Percentiles rank a stretch among this genome's conserved stretches.
These are phyloP conservation scores for Polyergus mexicanus DNA, from an alignment of 1,140 invertebrate genomes.

Conservation along the genomic window DNA sequence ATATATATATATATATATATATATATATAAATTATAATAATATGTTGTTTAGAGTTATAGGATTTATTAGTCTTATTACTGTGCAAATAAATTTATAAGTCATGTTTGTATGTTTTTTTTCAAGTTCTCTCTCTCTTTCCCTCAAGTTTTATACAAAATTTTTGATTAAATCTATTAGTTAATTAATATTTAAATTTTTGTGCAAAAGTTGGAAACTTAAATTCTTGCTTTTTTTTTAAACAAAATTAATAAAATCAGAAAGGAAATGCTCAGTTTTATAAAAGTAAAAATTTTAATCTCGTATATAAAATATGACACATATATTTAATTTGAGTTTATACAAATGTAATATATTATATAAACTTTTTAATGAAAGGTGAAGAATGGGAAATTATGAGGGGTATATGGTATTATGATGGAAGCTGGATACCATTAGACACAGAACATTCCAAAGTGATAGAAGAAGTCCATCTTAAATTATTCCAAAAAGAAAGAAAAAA, in stretches of 20 bases:
- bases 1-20: too few species aligned
- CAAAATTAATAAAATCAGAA: background rate
- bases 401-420: constrained; percentile 91
- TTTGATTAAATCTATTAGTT: too few species aligned
- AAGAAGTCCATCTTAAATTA: constrained; percentile 88
- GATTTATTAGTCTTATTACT: background rate
- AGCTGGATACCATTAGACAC: constrained; percentile 90
- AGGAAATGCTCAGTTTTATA: background rate
- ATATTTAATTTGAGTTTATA: background rate
- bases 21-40: background rate
- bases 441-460: constrained; percentile 88
- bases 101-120: background rate
- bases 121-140: background rate
- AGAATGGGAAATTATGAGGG: constrained; percentile 88
- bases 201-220: background rate
- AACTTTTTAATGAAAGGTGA: constrained; percentile 84
- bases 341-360: background rate
- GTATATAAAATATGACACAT: background rate
- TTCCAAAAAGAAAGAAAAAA: constrained; percentile 84
- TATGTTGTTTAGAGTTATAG: background rate
- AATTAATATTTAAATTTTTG: background rate
- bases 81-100: background rate
- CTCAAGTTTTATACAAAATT: background rate
- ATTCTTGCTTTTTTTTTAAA: background rate
- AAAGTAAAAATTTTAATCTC: background rate